Percentiles rank a stretch among this genome's conserved stretches.
phyloP scores from a whole-genome alignment of 1,140 invertebrate genomes.

The Diorhabda carinulata region DNA sequence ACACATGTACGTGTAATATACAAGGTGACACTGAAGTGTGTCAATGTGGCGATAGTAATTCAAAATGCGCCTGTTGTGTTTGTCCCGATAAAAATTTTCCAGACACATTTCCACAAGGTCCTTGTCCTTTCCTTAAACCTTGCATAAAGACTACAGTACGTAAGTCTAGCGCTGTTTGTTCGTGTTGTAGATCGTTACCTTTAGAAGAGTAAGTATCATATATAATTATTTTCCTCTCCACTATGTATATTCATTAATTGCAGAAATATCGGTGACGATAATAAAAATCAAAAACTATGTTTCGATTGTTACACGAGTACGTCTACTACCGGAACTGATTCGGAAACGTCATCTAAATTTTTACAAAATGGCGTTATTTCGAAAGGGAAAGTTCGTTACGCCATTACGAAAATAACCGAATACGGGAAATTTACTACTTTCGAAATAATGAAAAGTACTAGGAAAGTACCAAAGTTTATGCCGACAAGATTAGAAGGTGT shows the following conservation, averaged over 20 bases:
- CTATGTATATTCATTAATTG: not conserved
- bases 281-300: not conserved
- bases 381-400: conserved; percentile 35
- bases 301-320: conserved; percentile 11
- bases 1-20: not conserved
- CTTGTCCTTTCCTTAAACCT: not conserved
- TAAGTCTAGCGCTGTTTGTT: not conserved
- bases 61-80: too few species aligned
- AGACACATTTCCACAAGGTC: too few species aligned
- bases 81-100: too few species aligned
- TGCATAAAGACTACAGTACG: not conserved
- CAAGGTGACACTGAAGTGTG: not conserved
- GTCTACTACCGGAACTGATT: not conserved
- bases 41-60: not conserved
- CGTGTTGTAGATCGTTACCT: not conserved
- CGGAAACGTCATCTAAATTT: not conserved
- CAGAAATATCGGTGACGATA: not conserved
- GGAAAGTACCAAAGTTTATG: conserved; percentile 35
- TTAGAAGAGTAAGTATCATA: not conserved
- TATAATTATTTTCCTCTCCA: not conserved
- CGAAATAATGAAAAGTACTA: conserved; percentile 40
- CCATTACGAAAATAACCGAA: conserved; percentile 38
- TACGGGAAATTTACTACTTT: conserved; percentile 39
- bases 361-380: not conserved
- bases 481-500: conserved; percentile 36